Evolutionary conservation across 2,113 vertebrate genomes (phyloP), one percentile per base, ranked within the genome.

Genomic region (Jacana jacana): DNA sequence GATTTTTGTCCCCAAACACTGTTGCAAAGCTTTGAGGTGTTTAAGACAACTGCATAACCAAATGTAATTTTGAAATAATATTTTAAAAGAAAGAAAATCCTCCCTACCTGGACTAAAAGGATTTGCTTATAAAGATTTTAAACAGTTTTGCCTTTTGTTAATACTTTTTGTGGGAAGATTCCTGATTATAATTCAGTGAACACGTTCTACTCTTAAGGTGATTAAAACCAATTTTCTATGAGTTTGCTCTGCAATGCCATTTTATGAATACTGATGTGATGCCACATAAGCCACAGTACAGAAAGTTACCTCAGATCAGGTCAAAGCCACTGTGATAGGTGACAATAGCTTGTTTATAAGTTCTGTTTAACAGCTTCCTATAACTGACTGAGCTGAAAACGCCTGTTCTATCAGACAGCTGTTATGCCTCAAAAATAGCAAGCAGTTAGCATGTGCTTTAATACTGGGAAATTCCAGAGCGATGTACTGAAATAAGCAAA

Each of bases 1-100:
- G 75, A 48, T 93, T 97, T 82, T 92, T 82, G n/a, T 64, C 28
- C 78, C 88, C 84, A 81, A 94, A 92, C 17, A 92, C 24, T 84
- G 35, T 13, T 89, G 57, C 52, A 91, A 96, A 96, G 30, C 66
- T 97, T 95, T 97, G 79, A 97, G 88, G 91, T 95, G 80, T 71
- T 91, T 73, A 70, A 92, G 51, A 93, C 76, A 73, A 88, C 79
- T 83, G 54, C 70, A 65, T 73, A 81, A 86, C 37, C 69, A 57
- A 97, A 96, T 65, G 51, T 18, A 27, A 88, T 87, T 96, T 84
- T 66, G 92, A 95, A 93, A 97, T 57, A 91, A 39, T 75, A 44
- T 92, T 91, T 97, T 60, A 89, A 81, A 81, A 91, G 68, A 57
- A 91, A 91, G 37, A 77, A 93, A 91, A 93, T 68, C 39, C 40